Evolutionary conservation across 2,888 invertebrate species (phyloP), one percentile per base, ranked within the genome.

Genomic region (Octodonta nipae): DNA sequence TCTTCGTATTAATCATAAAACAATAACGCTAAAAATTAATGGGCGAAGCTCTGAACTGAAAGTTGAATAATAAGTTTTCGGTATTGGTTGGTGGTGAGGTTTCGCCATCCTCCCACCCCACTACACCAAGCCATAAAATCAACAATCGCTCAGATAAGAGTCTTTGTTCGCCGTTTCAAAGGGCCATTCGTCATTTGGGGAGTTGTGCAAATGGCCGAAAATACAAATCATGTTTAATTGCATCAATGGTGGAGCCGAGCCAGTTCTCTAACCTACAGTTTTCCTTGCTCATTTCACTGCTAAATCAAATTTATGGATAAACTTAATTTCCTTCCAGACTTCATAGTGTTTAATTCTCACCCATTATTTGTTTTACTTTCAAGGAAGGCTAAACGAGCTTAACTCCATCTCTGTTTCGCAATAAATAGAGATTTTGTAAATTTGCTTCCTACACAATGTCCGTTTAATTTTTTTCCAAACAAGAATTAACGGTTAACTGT

Each of bases 201-300:
- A 45, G 53, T 55, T 54, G 52, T 53, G 54, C 52, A 55, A 58
- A 59, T 55, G 56, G 44, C 38, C 42, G 60, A 59, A 37, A 41
- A 38, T 40, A 63, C 63, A 63, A 63, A 63, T 63, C 60, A 61
- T 60, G 58, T 61, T 63, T 63, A 63, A 62, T 63, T 63, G 61
- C 61, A 60, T 62, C 62, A 61, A 60, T 58, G 57, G n/a, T n/a
- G n/a, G 56, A 50, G 51, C 51, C 41, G 56, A 50, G 51, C 51
- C 41, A 49, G 38, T n/a, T n/a, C 39, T 38, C 51, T 45, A 49
- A 47, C 48, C 47, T 46, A 51, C 51, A 49, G 51, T 54, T 53
- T 52, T 52, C 51, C 54, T 52, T 51, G 51, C 51, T 53, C 53
- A 51, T 51, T 56, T 56, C 55, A 53, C 52, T 56, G 59, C 56